Evolutionary conservation across 2,797 vertebrate species (phyloP).

Genomic region (Thamnophis elegans): DNA sequence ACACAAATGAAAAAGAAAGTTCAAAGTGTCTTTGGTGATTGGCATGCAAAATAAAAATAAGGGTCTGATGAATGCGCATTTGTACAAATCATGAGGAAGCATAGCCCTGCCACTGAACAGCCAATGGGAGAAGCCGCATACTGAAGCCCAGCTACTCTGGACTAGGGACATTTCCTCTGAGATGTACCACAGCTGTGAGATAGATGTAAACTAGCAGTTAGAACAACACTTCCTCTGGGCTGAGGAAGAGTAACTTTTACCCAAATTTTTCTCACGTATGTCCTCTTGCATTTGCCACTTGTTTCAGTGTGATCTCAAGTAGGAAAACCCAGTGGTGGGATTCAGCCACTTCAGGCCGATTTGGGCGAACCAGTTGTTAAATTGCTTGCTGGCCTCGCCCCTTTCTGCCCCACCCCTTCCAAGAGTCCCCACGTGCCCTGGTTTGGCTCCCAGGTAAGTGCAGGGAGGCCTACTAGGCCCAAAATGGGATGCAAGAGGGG

Average conservation of each 20-base stretch:
- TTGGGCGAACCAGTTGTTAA: too few species aligned
- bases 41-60: background rate
- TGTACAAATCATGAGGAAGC: conserved; percentile 1
- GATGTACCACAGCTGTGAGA: background rate
- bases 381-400: too few species aligned
- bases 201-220: background rate
- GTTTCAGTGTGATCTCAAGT: background rate
- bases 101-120: background rate
- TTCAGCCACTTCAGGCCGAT: too few species aligned
- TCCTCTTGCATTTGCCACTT: background rate
- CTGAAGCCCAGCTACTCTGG: background rate
- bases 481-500: too few species aligned
- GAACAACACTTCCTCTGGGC: too few species aligned
- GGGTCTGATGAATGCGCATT: background rate
- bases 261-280: background rate
- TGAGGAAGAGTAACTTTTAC: background rate
- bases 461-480: too few species aligned
- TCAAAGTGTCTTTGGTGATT: background rate
- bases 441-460: too few species aligned
- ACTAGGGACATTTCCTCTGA: background rate
- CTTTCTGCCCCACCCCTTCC: too few species aligned
- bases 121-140: background rate
- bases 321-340: background rate
- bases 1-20: conserved; percentile 20
- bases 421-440: too few species aligned